These are phyloP conservation scores for Steinernema scapterisci DNA, from an alignment of 2,888 invertebrate species.

Conservation along the genomic window DNA sequence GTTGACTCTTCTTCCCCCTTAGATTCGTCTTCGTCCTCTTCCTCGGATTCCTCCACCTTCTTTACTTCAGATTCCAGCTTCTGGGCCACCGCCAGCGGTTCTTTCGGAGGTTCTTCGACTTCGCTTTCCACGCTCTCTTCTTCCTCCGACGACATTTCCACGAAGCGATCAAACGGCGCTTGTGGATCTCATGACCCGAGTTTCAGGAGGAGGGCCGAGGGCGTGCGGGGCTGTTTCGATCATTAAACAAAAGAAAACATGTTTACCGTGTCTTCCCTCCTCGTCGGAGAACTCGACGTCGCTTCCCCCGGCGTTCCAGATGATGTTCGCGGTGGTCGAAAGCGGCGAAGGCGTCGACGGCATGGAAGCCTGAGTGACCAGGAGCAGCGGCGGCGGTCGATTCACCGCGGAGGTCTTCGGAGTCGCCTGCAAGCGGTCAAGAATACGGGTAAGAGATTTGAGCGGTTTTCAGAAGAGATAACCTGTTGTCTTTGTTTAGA, in stretches of 20 bases:
- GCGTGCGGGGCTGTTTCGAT: neutral
- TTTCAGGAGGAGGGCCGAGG: neutral
- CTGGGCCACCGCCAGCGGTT: neutral
- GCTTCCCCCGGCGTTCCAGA: slow-evolving; percentile 35
- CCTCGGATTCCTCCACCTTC: neutral
- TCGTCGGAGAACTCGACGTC: slow-evolving; percentile 28
- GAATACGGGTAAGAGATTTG: too few species aligned
- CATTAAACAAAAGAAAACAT: slow-evolving; percentile 20
- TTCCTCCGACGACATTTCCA: neutral
- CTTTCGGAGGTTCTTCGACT: neutral
- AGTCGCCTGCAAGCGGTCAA: neutral
- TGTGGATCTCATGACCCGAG: slow-evolving; percentile 4
- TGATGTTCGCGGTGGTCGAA: slow-evolving; percentile 35
- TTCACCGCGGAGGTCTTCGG: slow-evolving; percentile 1
- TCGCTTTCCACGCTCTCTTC: slow-evolving; percentile 17
- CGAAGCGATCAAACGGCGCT: slow-evolving; percentile 1
- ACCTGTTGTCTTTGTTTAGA: too few species aligned
- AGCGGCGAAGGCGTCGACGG: slow-evolving; percentile 45
- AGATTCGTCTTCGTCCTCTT: neutral
- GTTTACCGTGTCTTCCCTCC: slow-evolving; percentile 21
- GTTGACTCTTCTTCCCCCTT: neutral
- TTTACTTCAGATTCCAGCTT: neutral
- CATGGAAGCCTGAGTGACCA: slow-evolving; percentile 54
- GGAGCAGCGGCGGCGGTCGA: slow-evolving; percentile 46
- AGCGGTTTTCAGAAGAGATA: too few species aligned